A percentile compares a stretch with the other conserved stretches of the same genome.
Evolutionary conservation across 2,888 invertebrate genomes (phyloP).

Genomic region (Nomada lathburiana): DNA sequence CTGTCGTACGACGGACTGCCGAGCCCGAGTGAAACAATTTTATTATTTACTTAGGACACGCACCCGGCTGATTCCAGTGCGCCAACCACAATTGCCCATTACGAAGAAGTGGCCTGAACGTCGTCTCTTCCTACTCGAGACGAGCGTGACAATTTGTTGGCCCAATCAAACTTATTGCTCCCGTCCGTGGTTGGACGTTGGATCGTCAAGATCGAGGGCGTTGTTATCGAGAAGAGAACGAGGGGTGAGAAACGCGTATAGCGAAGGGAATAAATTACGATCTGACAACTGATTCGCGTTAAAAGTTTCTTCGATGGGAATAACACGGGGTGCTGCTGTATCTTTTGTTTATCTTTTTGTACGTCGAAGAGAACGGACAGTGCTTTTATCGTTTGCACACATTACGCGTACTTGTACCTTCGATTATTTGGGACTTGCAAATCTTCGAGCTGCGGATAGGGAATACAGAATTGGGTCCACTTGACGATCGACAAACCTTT

Average conservation of each 20-base stretch:
- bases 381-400: too few relatives aligned
- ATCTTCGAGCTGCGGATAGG: too few relatives aligned
- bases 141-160: conserved; percentile 69
- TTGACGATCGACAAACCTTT: neutral
- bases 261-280: neutral
- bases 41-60: conserved; percentile 76
- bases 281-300: too few relatives aligned
- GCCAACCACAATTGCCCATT: conserved; percentile 75
- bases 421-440: too few relatives aligned
- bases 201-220: conserved; percentile 10
- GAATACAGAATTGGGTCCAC: too few relatives aligned
- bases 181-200: conserved; percentile 59
- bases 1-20: conserved; percentile 22
- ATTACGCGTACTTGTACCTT: too few relatives aligned
- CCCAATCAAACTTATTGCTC: conserved; percentile 70
- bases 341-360: too few relatives aligned
- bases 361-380: too few relatives aligned
- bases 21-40: conserved; percentile 59
- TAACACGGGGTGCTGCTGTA: too few relatives aligned
- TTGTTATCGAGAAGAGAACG: conserved; percentile 8
- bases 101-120: conserved; percentile 70
- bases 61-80: conserved; percentile 67
- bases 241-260: too few relatives aligned
- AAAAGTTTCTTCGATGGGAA: too few relatives aligned
- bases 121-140: conserved; percentile 71